Evolutionary conservation across 1,140 invertebrate species (phyloP), one percentile per base, ranked within the genome.

Genomic region (Cotesia vestalis): DNA sequence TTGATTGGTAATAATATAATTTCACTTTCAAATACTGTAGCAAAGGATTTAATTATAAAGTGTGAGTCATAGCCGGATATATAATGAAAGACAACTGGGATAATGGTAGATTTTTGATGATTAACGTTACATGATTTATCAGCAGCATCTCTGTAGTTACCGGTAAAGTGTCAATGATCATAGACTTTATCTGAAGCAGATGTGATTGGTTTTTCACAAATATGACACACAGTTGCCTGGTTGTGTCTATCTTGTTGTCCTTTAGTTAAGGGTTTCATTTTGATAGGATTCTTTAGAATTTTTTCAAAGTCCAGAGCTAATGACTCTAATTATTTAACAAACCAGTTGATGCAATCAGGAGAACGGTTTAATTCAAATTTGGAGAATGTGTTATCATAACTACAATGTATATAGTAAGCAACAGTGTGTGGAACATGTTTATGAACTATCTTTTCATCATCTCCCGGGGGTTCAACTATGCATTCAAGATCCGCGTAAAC

Each of bases 331-430:
- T 74, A 5, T 20, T 75, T 64, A 40, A 81, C 71, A 76, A 83
- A 84, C 52, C 69, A 74, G 27, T 79, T 4, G 9, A 69, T 72
- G 69, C 78, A 79, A 74, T 82, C 63, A 52, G 62, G 52, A 36
- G 60, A 40, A 53, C 52, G 14, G 9, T 53, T 66, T 17, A 17
- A 46, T 59, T n/a, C 55, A 74, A 66, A 74, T 74, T 9, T 59
- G 27, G 66, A 75, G 35, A 63, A 35, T 27, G 17, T 53, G 20
- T 20, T 20, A 20, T 20, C 20, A 20, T 20, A 20, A 2, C 20
- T 20, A 20, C 20, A 20, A 20, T 20, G 20, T 20, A 20, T 2
- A 20, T 20, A 20, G 2, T 20, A 20, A 20, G 20, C 20, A 20
- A 20, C 2, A 20, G 1, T 0, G 20, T 20, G 20, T 20, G 20